These are phyloP conservation scores for Taenaris catops DNA, from an alignment of 2,888 invertebrate species.

Conservation along the genomic window DNA sequence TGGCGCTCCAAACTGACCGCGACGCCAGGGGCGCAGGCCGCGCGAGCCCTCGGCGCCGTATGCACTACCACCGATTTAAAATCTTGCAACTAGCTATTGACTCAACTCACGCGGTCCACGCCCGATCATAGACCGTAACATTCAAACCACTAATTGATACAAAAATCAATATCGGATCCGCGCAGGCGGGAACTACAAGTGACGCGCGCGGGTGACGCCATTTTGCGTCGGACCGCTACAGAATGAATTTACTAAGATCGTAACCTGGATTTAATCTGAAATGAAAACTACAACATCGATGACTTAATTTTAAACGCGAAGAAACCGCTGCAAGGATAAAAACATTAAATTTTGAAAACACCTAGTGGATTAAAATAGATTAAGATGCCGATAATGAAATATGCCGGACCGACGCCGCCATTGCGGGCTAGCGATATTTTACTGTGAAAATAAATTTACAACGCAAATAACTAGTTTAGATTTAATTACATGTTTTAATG, in stretches of 20 bases:
- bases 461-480: conserved; percentile 29
- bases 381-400: conserved; percentile 52
- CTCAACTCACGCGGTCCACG: conserved; percentile 33
- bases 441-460: conserved; percentile 47
- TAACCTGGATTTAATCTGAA: conserved; percentile 60
- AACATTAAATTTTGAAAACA: conserved; percentile 67
- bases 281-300: conserved; percentile 63
- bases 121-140: conserved; percentile 42
- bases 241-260: conserved; percentile 47
- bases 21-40: conserved; percentile 28
- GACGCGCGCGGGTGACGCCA: conserved; percentile 73
- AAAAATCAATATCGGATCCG: conserved; percentile 59
- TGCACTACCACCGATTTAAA: conserved; percentile 68
- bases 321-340: conserved; percentile 56
- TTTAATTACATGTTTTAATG: conserved; percentile 16
- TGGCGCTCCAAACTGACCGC: conserved; percentile 70
- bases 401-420: conserved; percentile 72
- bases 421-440: conserved; percentile 47
- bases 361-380: conserved; percentile 62
- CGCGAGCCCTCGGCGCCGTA: conserved; percentile 26
- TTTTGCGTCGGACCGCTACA: conserved; percentile 72
- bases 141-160: conserved; percentile 38
- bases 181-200: conserved; percentile 61
- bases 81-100: conserved; percentile 60
- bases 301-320: conserved; percentile 47